These are phyloP conservation scores for Lutjanus campechanus DNA, from an alignment of 2,797 vertebrate species.

Conservation along the genomic window DNA sequence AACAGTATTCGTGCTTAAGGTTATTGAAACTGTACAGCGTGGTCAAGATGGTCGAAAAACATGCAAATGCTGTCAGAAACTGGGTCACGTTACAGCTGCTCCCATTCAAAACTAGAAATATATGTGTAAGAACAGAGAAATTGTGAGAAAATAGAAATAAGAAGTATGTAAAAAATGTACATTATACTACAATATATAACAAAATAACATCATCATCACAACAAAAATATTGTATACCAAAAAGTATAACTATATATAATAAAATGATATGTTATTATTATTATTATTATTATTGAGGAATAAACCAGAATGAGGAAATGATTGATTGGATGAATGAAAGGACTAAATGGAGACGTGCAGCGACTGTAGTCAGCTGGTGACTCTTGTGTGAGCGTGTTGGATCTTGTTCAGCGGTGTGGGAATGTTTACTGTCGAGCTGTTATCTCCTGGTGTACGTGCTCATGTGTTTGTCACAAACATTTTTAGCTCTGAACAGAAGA, in stretches of 20 bases:
- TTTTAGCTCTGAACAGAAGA: constrained; percentile 25
- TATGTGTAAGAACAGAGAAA: no score
- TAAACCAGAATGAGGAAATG: neutral
- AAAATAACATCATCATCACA: no score
- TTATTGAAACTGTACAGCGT: neutral
- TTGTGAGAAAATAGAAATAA: no score
- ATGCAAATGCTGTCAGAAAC: neutral
- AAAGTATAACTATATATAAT: no score
- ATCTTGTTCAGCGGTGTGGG: constrained; percentile 48
- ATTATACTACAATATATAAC: no score
- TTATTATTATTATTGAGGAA: neutral
- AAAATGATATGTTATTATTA: no score
- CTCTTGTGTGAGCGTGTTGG: constrained; percentile 45
- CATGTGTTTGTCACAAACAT: neutral
- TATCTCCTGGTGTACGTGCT: constrained; percentile 1
- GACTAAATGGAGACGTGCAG: neutral
- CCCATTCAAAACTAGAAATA: no score
- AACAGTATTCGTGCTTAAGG: neutral
- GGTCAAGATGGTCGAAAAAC: neutral
- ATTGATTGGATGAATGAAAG: constrained; percentile 22
- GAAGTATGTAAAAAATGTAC: no score
- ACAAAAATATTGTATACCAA: no score
- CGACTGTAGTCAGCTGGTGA: constrained; percentile 1
- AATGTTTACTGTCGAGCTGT: constrained; percentile 48
- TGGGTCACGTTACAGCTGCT: no score